A percentile compares a stretch with the other conserved stretches of the same genome.
These are phyloP conservation scores for Sitta europaea DNA, from an alignment of 2,113 vertebrate genomes.

Conservation along the genomic window DNA sequence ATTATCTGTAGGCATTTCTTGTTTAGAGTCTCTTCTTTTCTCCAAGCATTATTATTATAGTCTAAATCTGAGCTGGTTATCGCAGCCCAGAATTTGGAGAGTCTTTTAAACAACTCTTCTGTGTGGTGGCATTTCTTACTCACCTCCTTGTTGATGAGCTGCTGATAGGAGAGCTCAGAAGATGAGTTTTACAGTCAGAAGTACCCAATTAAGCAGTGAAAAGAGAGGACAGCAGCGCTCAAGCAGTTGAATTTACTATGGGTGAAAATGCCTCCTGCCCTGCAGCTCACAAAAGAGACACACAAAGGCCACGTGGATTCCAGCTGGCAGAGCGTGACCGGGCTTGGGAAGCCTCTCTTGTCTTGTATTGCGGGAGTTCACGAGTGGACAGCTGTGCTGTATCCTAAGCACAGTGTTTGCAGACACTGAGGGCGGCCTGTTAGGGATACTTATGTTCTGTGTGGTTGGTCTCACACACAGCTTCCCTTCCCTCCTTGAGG, in stretches of 20 bases:
- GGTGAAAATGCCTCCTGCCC: neutral
- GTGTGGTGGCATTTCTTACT: neutral
- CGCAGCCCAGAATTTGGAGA: neutral
- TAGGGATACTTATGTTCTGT: fast-evolving
- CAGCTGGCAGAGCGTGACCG: neutral
- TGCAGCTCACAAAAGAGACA: neutral
- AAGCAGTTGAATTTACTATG: neutral
- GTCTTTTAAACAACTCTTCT: neutral
- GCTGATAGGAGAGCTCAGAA: neutral
- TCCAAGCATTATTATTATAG: neutral
- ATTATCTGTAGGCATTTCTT: neutral
- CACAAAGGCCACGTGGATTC: neutral
- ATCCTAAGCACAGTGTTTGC: neutral
- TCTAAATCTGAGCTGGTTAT: neutral
- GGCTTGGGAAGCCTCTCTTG: neutral
- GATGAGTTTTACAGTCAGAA: neutral
- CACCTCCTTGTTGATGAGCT: neutral
- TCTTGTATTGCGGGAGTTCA: neutral
- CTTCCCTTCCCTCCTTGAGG: neutral
- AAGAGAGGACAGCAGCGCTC: neutral
- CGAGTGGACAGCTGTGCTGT: neutral
- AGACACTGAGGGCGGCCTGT: neutral
- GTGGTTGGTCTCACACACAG: neutral
- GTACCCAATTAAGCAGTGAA: neutral
- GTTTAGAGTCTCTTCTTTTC: neutral